These are phyloP conservation scores for Daboia siamensis DNA, from an alignment of 2,113 vertebrate genomes.

Conservation along the genomic window DNA sequence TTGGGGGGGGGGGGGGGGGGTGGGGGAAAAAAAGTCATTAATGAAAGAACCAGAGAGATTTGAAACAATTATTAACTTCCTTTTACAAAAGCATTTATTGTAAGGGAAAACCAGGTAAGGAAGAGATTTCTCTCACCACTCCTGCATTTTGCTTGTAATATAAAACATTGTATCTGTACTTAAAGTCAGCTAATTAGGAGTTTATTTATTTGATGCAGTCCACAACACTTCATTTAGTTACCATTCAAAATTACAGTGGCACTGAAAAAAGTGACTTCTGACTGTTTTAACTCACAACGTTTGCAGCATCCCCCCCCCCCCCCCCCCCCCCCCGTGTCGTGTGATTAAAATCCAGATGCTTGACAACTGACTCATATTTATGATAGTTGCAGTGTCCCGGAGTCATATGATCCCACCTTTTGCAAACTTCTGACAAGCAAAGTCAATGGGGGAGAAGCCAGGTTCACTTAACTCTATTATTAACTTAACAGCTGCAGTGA, in stretches of 20 bases:
- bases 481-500: neutral
- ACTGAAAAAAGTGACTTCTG: neutral
- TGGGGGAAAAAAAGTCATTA: neutral
- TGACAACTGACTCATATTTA: neutral
- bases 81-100: neutral
- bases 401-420: neutral
- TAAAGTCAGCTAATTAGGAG: neutral
- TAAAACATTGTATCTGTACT: neutral
- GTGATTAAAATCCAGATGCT: neutral
- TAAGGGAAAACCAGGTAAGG: neutral
- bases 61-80: neutral
- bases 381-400: neutral
- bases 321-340: neutral
- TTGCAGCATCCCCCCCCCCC: neutral
- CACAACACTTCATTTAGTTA: neutral
- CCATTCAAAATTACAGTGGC: neutral
- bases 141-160: neutral
- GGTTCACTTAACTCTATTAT: neutral
- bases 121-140: neutral
- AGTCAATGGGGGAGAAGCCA: neutral
- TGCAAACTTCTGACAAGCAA: neutral
- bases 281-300: neutral
- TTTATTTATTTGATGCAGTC: neutral
- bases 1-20: neutral
- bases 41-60: neutral